Base-by-base conservation (phyloP, 2,888 invertebrate species). In the Sphaerophoria taeniata region DNA sequence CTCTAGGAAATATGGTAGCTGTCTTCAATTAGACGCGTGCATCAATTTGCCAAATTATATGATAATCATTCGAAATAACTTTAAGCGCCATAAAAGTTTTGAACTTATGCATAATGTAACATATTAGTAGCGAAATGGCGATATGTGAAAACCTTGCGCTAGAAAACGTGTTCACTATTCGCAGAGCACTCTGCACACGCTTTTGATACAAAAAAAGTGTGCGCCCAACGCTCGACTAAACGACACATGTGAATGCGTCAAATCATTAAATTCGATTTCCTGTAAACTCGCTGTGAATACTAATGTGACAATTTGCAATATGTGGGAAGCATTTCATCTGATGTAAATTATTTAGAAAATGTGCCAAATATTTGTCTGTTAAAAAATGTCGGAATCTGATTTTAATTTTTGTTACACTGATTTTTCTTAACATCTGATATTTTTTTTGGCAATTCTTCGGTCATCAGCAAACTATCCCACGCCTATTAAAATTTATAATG, bases 81-180 rank as follows among this genome's bases (percentile, higher is more conserved):
- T 36, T 49, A 16, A 67, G 67, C 67, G 67, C 67, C 67, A 67
- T 67, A 53, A 67, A 51, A 67, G 39, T 49, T 53, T 36, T 53
- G 9, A 3, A 45, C 24, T 43, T 24, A 67, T 67, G 67, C 24
- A 24, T 24, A 24, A 24, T 24, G 24, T 24, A 24, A 24, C 2
- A 67, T 53, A 53, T 67, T 39, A 2, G 51, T 53, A 16, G 65
- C 11, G 63, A 31, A 31, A 7, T 34, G 34, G 49, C 11, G 34
- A n/a, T n/a, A 11, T 53, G n/a, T 53, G 11, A 39, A 51, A 67
- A 67, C 67, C 67, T 67, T 67, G 67, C 51, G 67, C 53, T 51
- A 67, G 9, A 67, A 67, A 67, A 67, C 67, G 67, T 67, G 51
- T 39, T 24, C 9, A 12, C 4, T 43, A 3, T 3, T 9, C 12